phyloP scores from a whole-genome alignment of 2,113 vertebrate species.

The Callospermophilus lateralis region DNA sequence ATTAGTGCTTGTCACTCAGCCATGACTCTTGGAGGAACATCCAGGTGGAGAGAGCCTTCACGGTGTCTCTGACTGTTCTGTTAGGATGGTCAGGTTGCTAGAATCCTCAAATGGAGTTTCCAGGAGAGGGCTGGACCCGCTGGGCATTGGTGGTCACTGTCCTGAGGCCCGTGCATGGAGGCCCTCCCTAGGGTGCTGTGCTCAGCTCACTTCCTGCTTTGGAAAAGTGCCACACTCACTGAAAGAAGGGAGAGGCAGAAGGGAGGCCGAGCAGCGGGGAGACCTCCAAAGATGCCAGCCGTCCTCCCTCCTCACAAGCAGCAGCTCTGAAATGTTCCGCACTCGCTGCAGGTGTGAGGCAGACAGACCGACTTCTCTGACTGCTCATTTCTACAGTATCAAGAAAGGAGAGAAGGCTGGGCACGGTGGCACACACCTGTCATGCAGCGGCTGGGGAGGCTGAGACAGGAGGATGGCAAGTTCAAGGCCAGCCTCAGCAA shows the following conservation, averaged over 20 bases:
- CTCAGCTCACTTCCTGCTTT: background rate
- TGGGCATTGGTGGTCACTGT: no score
- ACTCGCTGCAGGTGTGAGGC: background rate
- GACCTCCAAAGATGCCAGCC: background rate
- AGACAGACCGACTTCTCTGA: background rate
- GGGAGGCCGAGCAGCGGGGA: no score
- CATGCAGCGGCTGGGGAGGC: no score
- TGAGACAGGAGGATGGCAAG: no score
- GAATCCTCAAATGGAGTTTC: background rate
- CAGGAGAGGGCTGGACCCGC: background rate
- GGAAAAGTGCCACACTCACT: background rate
- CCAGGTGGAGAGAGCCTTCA: background rate
- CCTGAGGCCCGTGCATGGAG: accelerated
- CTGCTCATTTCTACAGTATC: background rate
- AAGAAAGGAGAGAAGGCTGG: no score
- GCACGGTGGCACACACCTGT: no score
- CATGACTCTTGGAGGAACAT: background rate
- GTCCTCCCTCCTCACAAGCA: background rate
- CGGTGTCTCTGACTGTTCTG: background rate
- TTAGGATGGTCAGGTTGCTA: background rate
- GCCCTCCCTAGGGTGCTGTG: no score
- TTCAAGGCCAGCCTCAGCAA: no score
- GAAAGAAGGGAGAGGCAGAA: background rate
- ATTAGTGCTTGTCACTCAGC: background rate
- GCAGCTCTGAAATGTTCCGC: background rate